These are phyloP conservation scores for Clarias platycephalus DNA, from an alignment of 2,797 vertebrate genomes.

Conservation along the genomic window DNA sequence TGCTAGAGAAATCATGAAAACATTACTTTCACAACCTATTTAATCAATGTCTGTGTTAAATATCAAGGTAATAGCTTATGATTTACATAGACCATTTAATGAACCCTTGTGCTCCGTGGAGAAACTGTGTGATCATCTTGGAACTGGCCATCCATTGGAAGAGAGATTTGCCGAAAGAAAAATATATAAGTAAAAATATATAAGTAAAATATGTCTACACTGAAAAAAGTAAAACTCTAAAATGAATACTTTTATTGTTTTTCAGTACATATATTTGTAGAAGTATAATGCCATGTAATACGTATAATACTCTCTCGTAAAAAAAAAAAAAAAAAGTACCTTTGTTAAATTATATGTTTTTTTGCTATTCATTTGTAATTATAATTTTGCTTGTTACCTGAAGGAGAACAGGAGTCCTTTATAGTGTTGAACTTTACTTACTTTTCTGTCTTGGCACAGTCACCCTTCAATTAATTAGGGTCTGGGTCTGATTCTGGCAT, in stretches of 20 bases:
- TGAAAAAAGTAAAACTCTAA: background rate
- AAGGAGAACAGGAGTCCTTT: background rate
- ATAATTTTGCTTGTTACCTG: background rate
- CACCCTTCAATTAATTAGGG: background rate
- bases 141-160: too few species aligned
- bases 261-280: background rate
- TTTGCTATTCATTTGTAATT: background rate
- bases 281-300: background rate
- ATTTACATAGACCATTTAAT: background rate
- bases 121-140: too few species aligned
- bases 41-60: background rate
- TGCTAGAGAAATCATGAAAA: too few species aligned
- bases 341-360: background rate
- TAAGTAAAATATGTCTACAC: constrained; percentile 52
- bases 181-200: constrained; percentile 50
- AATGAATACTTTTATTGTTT: background rate
- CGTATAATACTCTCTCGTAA: background rate
- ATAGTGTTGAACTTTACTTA: background rate
- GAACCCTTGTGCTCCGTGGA: too few species aligned
- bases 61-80: background rate
- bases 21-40: too few species aligned
- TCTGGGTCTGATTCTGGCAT: background rate
- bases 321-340: background rate
- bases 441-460: background rate
- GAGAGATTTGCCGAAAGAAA: too few species aligned